Conservation (phyloP, 2,113 vertebrate genomes). For the Hystrix brachyura region DNA sequence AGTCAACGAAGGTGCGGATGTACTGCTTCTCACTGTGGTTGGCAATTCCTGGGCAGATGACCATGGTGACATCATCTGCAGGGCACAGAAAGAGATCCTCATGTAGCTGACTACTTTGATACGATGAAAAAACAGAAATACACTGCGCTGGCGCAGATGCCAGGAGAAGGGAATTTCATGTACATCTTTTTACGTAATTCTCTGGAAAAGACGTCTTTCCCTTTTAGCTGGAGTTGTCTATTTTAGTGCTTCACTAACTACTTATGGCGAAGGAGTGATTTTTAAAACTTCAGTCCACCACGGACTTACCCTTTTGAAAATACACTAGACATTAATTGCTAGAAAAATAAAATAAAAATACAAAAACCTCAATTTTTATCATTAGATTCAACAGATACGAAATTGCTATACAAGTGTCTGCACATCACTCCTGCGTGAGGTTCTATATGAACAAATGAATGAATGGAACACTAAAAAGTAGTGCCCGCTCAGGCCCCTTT, state of each 20-base stretch:
- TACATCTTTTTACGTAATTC: background rate
- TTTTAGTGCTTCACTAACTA: background rate
- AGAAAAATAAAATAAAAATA: background rate
- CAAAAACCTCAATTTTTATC: background rate
- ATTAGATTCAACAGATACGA: background rate
- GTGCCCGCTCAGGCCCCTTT: background rate
- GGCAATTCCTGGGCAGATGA: slow-evolving; percentile 98
- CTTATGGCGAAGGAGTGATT: background rate
- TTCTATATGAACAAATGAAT: background rate
- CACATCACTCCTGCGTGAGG: background rate
- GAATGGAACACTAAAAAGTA: background rate
- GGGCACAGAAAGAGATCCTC: background rate
- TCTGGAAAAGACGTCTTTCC: background rate
- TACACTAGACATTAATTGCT: background rate
- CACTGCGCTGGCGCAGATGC: background rate
- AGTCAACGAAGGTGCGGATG: slow-evolving; percentile 98
- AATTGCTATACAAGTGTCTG: background rate
- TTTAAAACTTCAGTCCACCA: background rate
- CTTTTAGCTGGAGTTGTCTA: background rate
- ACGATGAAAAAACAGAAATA: background rate
- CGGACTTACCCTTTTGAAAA: slow-evolving; percentile 12
- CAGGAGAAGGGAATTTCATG: background rate
- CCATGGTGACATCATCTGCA: slow-evolving; percentile 98
- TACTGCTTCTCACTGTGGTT: slow-evolving; percentile 99
- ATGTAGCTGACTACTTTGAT: background rate